These are phyloP conservation scores for Phrynosoma platyrhinos DNA, from an alignment of 2,113 vertebrate genomes.

Conservation along the genomic window DNA sequence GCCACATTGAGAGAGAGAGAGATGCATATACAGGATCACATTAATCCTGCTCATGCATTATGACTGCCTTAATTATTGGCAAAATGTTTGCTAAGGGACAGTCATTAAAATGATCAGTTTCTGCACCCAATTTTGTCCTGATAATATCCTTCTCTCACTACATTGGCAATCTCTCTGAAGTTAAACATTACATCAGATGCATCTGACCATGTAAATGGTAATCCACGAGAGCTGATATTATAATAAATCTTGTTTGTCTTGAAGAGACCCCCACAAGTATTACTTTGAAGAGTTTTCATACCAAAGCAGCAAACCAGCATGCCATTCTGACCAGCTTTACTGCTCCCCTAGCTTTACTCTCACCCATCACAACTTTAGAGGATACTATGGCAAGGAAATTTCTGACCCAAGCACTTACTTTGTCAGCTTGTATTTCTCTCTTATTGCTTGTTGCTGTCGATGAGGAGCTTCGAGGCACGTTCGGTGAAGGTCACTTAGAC, in stretches of 20 bases:
- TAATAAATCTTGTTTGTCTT: neutral
- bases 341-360: no score
- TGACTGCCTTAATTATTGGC: no score
- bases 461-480: constrained; percentile 75
- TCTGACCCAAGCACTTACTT: constrained; percentile 79
- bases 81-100: no score
- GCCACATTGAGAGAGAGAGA: neutral
- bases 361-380: neutral
- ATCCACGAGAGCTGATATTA: neutral
- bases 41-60: no score
- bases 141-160: no score
- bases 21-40: neutral
- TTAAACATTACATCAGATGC: no score
- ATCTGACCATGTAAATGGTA: no score
- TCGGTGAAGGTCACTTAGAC: constrained; percentile 87
- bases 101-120: no score
- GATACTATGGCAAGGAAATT: neutral
- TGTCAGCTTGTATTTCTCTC: constrained; percentile 86
- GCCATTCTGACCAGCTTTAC: neutral
- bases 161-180: no score
- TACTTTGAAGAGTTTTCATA: neutral
- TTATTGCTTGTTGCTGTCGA: constrained; percentile 85
- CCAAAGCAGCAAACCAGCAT: neutral
- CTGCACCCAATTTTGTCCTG: no score
- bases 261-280: neutral